A percentile compares a stretch with the other conserved stretches of the same genome.
phyloP scores from a whole-genome alignment of 2,888 invertebrate species.

The Melanophora roralis region DNA sequence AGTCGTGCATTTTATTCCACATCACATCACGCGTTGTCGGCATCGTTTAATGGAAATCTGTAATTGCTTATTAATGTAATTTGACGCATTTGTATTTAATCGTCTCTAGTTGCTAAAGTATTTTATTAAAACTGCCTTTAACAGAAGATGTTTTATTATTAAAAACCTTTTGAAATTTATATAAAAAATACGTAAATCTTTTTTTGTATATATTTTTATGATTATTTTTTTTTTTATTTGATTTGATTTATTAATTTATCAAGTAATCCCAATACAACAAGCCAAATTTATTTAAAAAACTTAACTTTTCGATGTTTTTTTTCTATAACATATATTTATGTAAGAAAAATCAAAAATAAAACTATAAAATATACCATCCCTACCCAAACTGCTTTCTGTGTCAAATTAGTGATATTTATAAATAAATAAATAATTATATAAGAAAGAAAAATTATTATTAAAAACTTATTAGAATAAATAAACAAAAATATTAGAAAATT shows the following conservation, averaged over 20 bases:
- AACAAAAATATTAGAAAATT: conserved; percentile 38
- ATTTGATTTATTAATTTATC: too few relatives aligned
- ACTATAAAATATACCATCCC: conserved; percentile 44
- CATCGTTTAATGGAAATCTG: too few relatives aligned
- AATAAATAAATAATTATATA: conserved; percentile 36
- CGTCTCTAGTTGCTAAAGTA: too few relatives aligned
- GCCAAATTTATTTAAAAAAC: neutral
- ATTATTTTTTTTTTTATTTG: conserved; percentile 13
- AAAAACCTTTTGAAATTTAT: too few relatives aligned
- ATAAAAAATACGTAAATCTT: neutral
- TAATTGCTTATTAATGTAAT: too few relatives aligned
- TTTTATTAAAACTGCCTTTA: too few relatives aligned
- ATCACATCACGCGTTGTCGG: too few relatives aligned
- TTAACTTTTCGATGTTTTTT: conserved; percentile 62
- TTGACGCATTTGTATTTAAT: too few relatives aligned
- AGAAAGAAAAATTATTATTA: conserved; percentile 26
- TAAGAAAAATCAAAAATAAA: conserved; percentile 2
- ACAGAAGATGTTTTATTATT: too few relatives aligned
- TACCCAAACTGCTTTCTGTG: conserved; percentile 59
- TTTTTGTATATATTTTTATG: neutral
- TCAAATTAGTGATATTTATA: conserved; percentile 64
- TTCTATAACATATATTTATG: too few relatives aligned
- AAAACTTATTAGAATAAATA: conserved; percentile 34
- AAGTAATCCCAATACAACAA: too few relatives aligned
- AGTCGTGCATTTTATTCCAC: too few relatives aligned